phyloP scores from a whole-genome alignment of 2,797 vertebrate genomes.

The Coendou prehensilis region DNA sequence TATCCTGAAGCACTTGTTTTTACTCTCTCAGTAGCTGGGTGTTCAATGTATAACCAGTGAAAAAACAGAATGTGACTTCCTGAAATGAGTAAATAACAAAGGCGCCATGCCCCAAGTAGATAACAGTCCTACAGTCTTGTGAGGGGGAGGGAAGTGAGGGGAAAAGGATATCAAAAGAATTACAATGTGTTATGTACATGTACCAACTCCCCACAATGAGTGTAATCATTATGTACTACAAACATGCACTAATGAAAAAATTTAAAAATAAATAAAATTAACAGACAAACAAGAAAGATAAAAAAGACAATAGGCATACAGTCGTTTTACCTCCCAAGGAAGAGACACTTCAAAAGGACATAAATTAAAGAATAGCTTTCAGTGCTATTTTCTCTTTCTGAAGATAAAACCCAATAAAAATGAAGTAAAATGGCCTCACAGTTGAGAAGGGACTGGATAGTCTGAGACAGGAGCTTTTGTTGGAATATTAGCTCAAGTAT shows the following conservation, averaged over 20 bases:
- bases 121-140: neutral
- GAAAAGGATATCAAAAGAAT: neutral
- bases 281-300: neutral
- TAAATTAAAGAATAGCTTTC: constrained; percentile 43
- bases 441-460: neutral
- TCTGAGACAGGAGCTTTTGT: neutral
- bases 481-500: neutral
- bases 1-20: neutral
- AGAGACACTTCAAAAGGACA: constrained; percentile 40
- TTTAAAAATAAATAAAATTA: neutral
- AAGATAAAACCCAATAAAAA: constrained; percentile 57
- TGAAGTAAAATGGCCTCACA: neutral
- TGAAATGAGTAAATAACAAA: constrained; percentile 54
- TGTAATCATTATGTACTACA: neutral
- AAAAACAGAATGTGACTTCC: constrained; percentile 22
- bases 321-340: constrained; percentile 12
- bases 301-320: neutral
- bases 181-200: neutral
- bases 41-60: neutral
- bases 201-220: neutral
- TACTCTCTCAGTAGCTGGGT: neutral
- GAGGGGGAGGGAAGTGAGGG: neutral
- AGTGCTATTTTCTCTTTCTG: neutral
- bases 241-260: neutral
- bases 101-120: neutral